phyloP scores from a whole-genome alignment of 1,140 invertebrate species.

The Littorina saxatilis region DNA sequence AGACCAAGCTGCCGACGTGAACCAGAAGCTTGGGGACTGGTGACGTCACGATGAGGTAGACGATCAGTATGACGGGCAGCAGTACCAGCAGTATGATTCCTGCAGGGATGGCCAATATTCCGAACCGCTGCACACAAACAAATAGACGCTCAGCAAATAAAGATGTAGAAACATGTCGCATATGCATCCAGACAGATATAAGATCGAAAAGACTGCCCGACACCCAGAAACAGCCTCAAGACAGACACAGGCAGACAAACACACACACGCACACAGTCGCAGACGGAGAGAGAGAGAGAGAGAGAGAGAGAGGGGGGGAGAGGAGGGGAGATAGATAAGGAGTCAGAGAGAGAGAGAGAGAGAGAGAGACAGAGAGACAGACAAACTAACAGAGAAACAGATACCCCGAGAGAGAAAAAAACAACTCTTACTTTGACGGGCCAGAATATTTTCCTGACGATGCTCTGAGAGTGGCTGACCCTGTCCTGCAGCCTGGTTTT shows the following conservation, averaged over 20 bases:
- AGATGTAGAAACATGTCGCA: neutral
- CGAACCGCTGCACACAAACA: constrained; percentile 3
- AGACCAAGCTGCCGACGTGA: neutral
- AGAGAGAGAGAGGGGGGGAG: too few species aligned
- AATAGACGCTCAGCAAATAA: neutral
- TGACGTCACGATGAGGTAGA: neutral
- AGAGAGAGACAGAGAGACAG: too few species aligned
- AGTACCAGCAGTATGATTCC: neutral
- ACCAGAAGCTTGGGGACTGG: constrained; percentile 1
- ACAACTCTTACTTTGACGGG: constrained; percentile 18
- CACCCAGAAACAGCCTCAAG: neutral
- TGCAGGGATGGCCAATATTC: neutral
- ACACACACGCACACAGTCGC: constrained; percentile 11
- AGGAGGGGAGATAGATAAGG: too few species aligned
- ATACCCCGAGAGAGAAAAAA: too few species aligned
- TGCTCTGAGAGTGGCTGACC: neutral
- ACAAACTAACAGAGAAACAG: too few species aligned
- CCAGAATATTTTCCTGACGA: constrained; percentile 7
- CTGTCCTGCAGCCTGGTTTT: constrained; percentile 8
- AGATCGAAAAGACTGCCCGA: neutral
- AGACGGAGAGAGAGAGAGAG: too few species aligned
- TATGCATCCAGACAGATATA: neutral
- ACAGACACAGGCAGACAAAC: constrained; percentile 1
- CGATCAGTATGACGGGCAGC: neutral
- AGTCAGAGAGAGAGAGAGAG: too few species aligned